Evolutionary conservation across 2,888 invertebrate species (phyloP).

Genomic region (Pycnomerus fuliginosus): DNA sequence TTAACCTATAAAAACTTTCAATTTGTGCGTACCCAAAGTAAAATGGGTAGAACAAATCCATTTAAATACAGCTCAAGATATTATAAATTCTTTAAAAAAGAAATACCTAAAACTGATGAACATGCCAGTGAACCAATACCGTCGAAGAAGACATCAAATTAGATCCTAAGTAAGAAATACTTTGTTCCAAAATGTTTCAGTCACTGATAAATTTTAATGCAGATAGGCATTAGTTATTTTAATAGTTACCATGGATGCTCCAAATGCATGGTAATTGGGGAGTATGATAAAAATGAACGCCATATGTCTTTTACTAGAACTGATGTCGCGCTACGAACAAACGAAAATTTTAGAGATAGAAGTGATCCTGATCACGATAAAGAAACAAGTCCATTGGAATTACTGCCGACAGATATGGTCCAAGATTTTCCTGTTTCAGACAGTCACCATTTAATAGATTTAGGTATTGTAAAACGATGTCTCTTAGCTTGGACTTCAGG

Average conservation of each 20-base stretch:
- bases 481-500: background rate
- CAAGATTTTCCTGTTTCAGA: background rate
- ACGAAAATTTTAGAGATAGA: background rate
- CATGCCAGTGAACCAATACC: too few relatives aligned
- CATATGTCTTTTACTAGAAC: background rate
- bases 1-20: too few relatives aligned
- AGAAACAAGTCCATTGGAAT: background rate
- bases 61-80: too few relatives aligned
- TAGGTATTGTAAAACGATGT: slow-evolving; percentile 1
- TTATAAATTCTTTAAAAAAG: too few relatives aligned
- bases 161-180: too few relatives aligned
- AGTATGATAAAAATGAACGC: background rate
- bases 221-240: too few relatives aligned
- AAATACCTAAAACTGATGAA: too few relatives aligned
- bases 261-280: background rate
- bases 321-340: background rate
- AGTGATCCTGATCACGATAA: background rate
- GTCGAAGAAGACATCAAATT: too few relatives aligned
- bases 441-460: background rate
- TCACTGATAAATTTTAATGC: too few relatives aligned
- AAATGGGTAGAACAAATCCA: too few relatives aligned
- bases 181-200: too few relatives aligned
- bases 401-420: background rate
- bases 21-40: too few relatives aligned
- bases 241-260: background rate